phyloP scores from a whole-genome alignment of 1,140 invertebrate genomes.

The Lethrus apterus region DNA sequence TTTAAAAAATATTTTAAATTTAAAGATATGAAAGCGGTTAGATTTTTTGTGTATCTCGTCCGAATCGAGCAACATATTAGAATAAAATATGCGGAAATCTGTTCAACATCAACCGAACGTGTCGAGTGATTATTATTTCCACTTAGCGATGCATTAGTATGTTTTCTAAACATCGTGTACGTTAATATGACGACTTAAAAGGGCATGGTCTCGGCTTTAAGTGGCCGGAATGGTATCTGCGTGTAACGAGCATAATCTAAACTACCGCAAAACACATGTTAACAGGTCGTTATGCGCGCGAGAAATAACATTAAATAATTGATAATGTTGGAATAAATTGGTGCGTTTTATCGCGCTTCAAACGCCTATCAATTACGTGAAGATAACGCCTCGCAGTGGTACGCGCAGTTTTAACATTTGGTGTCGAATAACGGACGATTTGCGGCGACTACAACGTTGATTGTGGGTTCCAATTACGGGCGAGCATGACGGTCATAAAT shows the following conservation, averaged over 20 bases:
- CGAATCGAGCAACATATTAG: no score
- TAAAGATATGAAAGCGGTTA: no score
- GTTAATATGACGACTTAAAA: neutral
- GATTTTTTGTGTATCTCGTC: no score
- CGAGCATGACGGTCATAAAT: constrained; percentile 5
- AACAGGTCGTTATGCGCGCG: constrained; percentile 6
- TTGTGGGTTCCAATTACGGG: constrained; percentile 1
- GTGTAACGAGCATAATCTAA: constrained; percentile 10
- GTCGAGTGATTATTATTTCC: constrained; percentile 7
- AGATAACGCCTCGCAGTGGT: neutral
- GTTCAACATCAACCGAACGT: constrained; percentile 9
- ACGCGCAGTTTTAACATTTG: constrained; percentile 4
- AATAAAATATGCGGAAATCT: no score
- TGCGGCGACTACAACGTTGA: neutral
- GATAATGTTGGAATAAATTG: constrained; percentile 12
- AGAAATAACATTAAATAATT: constrained; percentile 11
- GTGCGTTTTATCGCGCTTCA: constrained; percentile 8
- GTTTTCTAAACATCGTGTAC: neutral
- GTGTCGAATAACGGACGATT: neutral
- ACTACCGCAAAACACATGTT: constrained; percentile 9
- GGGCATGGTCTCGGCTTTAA: neutral
- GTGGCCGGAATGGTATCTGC: constrained; percentile 3
- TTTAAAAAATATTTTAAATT: no score
- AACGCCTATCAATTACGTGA: constrained; percentile 7
- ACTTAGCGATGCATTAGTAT: constrained; percentile 5